phyloP scores from a whole-genome alignment of 2,888 invertebrate species.

The Teleogryllus oceanicus region DNA sequence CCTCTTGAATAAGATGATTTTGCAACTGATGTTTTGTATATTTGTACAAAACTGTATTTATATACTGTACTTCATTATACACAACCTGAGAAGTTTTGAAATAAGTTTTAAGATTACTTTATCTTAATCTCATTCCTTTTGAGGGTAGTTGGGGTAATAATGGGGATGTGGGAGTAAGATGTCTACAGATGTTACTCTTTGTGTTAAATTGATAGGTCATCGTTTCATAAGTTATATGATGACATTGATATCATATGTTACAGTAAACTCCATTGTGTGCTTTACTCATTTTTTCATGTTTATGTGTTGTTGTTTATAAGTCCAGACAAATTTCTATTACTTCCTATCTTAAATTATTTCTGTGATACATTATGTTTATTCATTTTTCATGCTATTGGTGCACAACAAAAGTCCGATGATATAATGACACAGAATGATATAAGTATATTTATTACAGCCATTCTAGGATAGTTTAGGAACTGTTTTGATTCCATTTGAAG shows the following conservation, averaged over 20 bases:
- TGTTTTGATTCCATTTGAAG: no score
- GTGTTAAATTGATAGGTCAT: neutral
- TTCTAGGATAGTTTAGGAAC: no score
- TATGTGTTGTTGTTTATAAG: no score
- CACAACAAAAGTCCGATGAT: no score
- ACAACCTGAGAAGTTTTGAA: neutral
- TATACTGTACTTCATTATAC: neutral
- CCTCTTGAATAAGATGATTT: neutral
- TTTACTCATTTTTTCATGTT: neutral
- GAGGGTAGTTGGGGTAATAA: neutral
- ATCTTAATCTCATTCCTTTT: neutral
- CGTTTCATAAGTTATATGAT: neutral
- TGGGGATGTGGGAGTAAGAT: neutral
- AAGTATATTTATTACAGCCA: no score
- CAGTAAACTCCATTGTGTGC: neutral
- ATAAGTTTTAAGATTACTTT: neutral
- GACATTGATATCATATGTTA: neutral
- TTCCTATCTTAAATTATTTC: no score
- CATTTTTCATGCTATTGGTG: no score
- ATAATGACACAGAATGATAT: no score
- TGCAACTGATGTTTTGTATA: neutral
- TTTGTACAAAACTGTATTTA: conserved; percentile 9
- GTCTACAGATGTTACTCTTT: neutral
- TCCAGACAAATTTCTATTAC: no score
- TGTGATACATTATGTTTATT: no score